These are phyloP conservation scores for Mastigias papua DNA, from an alignment of 30 jellyfish, hydroid and myxozoan species.

Conservation along the genomic window DNA sequence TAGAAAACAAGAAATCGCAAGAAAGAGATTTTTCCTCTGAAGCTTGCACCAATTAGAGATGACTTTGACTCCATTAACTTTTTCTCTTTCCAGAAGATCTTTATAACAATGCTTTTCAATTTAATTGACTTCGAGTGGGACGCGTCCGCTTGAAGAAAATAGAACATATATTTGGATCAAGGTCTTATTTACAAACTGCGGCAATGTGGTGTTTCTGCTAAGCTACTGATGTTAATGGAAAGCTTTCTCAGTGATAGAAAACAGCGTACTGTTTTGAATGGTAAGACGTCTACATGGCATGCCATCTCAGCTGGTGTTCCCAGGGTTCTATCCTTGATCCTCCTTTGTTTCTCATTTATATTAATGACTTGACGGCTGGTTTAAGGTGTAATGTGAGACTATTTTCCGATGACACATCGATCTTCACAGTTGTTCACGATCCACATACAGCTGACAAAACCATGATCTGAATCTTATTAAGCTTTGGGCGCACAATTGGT, in stretches of 20 bases:
- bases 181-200: constrained; percentile 11
- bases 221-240: constrained; percentile 24
- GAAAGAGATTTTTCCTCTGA: too few relatives aligned
- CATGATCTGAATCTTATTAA: constrained; percentile 21
- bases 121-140: too few relatives aligned
- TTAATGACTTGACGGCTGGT: constrained; percentile 44
- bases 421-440: constrained; percentile 65
- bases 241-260: constrained; percentile 38
- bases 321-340: constrained; percentile 56
- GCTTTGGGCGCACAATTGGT: constrained; percentile 60
- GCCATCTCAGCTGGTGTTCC: constrained; percentile 49
- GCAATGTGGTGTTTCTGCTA: too few relatives aligned
- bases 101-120: too few relatives aligned
- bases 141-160: too few relatives aligned
- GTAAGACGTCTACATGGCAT: constrained; percentile 33
- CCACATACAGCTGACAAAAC: constrained; percentile 48
- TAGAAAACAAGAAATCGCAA: too few relatives aligned
- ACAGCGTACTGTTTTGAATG: constrained; percentile 42
- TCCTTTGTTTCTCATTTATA: constrained; percentile 18
- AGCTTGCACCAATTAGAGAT: too few relatives aligned
- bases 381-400: constrained; percentile 49
- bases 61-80: too few relatives aligned
- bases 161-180: too few relatives aligned
- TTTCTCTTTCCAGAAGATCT: too few relatives aligned
- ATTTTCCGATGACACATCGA: constrained; percentile 54